Base-by-base conservation (phyloP, 1,140 invertebrate genomes). In the Eupristina koningsbergeri region DNA sequence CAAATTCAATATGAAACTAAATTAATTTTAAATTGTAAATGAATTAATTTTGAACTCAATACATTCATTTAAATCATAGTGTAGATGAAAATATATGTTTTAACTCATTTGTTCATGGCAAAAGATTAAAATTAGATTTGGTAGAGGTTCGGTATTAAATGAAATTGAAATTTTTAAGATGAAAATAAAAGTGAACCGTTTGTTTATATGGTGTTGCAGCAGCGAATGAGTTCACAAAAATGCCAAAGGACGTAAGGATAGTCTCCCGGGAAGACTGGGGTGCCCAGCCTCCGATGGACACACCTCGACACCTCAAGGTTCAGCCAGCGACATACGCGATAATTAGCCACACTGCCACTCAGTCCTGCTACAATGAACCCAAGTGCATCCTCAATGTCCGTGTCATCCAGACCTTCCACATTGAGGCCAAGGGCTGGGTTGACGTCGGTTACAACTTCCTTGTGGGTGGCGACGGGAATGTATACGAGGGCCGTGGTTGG, bases 401-500 rank as follows among this genome's bases (percentile, higher is more conserved):
- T 58, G 77, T 91, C 1, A 95, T 96, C 34, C 96, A 97, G 90
- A 94, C 91, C 19, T 96, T 94, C 87, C 96, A 97, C 89, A 95
- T 97, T 77, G 94, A 96, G 81, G 94, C 94, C 2, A 93, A 92
- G 63, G 88, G 91, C 0, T 95, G 94, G 94, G 94, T 87, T 92
- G 96, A 85, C 61, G 79, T 85, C 9, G 84, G 84, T 7, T 85
- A 85, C 64, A 85, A 85, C 39, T 85, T 85, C 64, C 74, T 85
- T n/a, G 93, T 96, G 9, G 96, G 96, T 3, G 95, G 95, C 45
- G 95, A 97, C 85, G 95, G 95, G 7, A 92, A 93, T 36, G 94
- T 94, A 17, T 97, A 96, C 88, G 94, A 94, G 83, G 96, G 95
- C 3, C 93, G 96, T 45, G 96, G 96, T 2, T 97, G 96, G 94